Conservation (phyloP, 2,888 invertebrate genomes). For the Tupiocoris notatus region DNA sequence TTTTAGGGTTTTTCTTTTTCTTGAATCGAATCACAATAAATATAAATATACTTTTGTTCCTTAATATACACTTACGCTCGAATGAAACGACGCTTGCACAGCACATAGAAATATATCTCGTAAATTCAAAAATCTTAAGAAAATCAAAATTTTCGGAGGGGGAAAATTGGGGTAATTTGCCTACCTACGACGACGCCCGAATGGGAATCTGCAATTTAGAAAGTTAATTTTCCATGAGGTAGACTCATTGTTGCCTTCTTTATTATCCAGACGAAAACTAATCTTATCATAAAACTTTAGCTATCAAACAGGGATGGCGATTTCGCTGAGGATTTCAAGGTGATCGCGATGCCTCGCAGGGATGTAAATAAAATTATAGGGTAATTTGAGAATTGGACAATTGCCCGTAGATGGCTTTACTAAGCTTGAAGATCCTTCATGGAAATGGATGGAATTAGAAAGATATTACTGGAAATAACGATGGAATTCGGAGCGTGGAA, state of each 20-base stretch:
- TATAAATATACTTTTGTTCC: slow-evolving; percentile 38
- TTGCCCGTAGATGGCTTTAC: no score
- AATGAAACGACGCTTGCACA: slow-evolving; percentile 38
- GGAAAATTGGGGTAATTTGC: slow-evolving; percentile 7
- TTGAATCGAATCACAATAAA: slow-evolving; percentile 32
- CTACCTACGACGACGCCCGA: slow-evolving; percentile 23
- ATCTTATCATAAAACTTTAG: slow-evolving; percentile 12
- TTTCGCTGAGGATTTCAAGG: slow-evolving; percentile 1
- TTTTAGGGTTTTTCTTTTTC: slow-evolving; percentile 5
- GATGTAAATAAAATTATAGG: no score
- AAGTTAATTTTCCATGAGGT: slow-evolving; percentile 26
- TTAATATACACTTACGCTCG: slow-evolving; percentile 37
- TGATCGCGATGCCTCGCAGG: slow-evolving; percentile 27
- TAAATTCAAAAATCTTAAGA: slow-evolving; percentile 11
- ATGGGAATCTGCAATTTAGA: slow-evolving; percentile 12
- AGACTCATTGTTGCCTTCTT: slow-evolving; percentile 32
- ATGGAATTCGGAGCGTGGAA: no score
- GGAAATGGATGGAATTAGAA: no score
- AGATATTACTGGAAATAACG: no score
- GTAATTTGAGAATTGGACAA: no score
- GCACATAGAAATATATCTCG: slow-evolving; percentile 39
- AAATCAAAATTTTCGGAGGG: slow-evolving; percentile 27
- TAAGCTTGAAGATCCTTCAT: no score
- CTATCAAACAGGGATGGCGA: slow-evolving; percentile 21
- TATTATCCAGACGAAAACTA: neutral